Evolutionary conservation across 2,888 invertebrate genomes (phyloP).

Genomic region (Caenorhabditis angaria): DNA sequence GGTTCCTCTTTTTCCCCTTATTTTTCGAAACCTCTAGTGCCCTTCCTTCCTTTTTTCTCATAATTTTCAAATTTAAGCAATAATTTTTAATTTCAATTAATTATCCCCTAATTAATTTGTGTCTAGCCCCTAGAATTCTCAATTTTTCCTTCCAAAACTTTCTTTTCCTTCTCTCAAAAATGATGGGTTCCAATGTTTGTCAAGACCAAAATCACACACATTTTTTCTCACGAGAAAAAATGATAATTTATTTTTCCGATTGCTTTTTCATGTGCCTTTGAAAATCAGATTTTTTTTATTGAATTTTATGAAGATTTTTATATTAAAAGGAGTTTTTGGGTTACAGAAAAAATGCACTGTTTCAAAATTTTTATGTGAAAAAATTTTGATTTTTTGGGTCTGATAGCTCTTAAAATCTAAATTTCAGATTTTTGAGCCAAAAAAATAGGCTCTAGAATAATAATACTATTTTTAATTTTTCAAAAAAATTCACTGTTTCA

Average conservation of each 20-base stretch:
- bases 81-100: not conserved
- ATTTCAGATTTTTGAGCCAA: no score
- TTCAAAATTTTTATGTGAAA: no score
- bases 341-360: no score
- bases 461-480: no score
- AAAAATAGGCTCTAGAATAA: no score
- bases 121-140: not conserved
- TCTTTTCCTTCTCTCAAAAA: constrained; percentile 6
- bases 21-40: not conserved
- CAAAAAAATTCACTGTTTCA: no score
- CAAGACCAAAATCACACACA: not conserved
- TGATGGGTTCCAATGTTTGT: not conserved
- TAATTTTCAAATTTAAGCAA: constrained; percentile 3
- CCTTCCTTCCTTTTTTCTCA: not conserved
- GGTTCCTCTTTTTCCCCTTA: no score
- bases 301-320: not conserved
- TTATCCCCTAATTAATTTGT: not conserved
- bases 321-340: not conserved
- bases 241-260: not conserved
- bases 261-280: constrained; percentile 6
- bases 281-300: not conserved
- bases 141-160: not conserved
- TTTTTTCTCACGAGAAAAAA: not conserved
- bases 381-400: no score
- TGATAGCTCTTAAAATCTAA: no score